phyloP scores from a whole-genome alignment of 2,797 vertebrate genomes.

The Sebastes paucispinis region DNA sequence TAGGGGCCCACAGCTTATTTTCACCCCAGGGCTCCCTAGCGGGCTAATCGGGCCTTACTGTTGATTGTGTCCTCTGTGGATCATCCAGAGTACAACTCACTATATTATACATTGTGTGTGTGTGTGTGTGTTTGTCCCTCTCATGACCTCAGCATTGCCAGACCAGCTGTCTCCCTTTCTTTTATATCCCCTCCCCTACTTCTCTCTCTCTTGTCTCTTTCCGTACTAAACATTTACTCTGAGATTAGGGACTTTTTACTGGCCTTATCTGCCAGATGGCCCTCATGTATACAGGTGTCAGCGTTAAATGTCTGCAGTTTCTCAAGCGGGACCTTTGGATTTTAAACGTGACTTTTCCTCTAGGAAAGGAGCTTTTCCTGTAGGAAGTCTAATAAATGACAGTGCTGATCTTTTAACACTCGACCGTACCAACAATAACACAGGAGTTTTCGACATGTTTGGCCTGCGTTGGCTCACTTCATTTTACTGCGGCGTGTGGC shows the following conservation, averaged over 20 bases:
- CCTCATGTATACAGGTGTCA: constrained; percentile 52
- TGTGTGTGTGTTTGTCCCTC: constrained; percentile 29
- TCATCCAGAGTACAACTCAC: neutral
- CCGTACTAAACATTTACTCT: constrained; percentile 63
- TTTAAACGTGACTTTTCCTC: constrained; percentile 4
- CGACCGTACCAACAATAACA: constrained; percentile 32
- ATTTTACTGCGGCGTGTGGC: constrained; percentile 23
- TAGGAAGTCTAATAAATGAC: constrained; percentile 45
- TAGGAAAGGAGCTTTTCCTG: constrained; percentile 27
- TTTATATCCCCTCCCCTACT: neutral
- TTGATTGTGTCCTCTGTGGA: neutral
- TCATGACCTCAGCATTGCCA: constrained; percentile 49
- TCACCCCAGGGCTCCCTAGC: neutral
- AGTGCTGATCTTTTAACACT: constrained; percentile 11
- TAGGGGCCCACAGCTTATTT: neutral
- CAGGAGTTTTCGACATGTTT: neutral
- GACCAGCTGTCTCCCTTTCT: constrained; percentile 56
- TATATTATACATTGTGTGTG: neutral
- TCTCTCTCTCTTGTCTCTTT: constrained; percentile 18
- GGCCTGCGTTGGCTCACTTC: constrained; percentile 17
- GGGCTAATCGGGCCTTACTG: no score
- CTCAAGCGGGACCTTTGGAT: constrained; percentile 30
- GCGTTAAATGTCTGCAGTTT: constrained; percentile 36
- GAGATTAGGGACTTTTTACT: constrained; percentile 45
- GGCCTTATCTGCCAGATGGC: constrained; percentile 29